Evolutionary conservation across 1,140 invertebrate genomes (phyloP).

Genomic region (Halictus rubicundus): DNA sequence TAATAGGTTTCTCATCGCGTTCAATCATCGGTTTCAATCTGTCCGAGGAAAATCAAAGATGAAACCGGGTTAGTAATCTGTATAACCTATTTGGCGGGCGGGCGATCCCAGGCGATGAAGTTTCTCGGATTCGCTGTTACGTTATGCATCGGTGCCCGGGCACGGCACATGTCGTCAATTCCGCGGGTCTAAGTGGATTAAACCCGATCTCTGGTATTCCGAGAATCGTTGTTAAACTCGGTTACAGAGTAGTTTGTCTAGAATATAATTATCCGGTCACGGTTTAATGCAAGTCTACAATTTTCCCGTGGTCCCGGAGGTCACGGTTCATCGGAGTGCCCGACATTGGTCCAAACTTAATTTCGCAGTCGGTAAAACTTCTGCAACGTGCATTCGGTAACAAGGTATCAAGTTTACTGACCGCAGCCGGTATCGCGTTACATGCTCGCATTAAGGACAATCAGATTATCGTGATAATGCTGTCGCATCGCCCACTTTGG

Average conservation of each 20-base stretch:
- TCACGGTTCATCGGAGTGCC: slow-evolving; percentile 4
- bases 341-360: slow-evolving; percentile 20
- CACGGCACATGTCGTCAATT: slow-evolving; percentile 21
- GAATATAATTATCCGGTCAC: slow-evolving; percentile 33
- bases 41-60: background rate
- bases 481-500: background rate
- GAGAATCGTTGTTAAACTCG: slow-evolving; percentile 33
- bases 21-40: background rate
- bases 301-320: background rate
- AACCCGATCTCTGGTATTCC: slow-evolving; percentile 8
- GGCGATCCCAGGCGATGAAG: background rate
- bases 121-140: background rate
- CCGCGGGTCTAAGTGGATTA: slow-evolving; percentile 26
- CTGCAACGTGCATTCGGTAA: slow-evolving; percentile 26
- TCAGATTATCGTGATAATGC: slow-evolving; percentile 36
- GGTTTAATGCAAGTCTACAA: slow-evolving; percentile 42
- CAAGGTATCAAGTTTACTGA: slow-evolving; percentile 32
- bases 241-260: slow-evolving; percentile 23
- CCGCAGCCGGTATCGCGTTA: slow-evolving; percentile 24
- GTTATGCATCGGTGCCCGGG: background rate
- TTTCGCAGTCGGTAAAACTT: slow-evolving; percentile 19
- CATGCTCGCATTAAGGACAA: slow-evolving; percentile 9
- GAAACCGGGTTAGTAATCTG: background rate
- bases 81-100: background rate
- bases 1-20: no score